phyloP scores from a whole-genome alignment of 2,888 invertebrate genomes.

The Pollenia labialis region DNA sequence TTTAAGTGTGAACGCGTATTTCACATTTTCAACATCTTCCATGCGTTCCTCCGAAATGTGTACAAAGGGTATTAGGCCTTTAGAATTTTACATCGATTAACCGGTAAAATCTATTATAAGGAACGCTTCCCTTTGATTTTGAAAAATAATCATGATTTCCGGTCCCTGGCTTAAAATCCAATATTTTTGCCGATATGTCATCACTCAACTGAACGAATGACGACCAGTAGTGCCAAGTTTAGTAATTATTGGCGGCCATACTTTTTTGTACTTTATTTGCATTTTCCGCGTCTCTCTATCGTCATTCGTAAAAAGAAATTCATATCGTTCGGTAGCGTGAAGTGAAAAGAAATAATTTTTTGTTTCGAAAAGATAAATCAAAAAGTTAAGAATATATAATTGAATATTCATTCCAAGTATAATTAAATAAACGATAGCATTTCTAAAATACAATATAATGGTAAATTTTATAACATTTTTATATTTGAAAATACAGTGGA shows the following conservation, averaged over 20 bases:
- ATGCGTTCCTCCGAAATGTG: too few species aligned
- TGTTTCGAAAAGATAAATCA: constrained; percentile 29
- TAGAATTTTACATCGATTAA: too few species aligned
- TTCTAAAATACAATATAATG: constrained; percentile 61
- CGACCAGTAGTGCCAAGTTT: constrained; percentile 63
- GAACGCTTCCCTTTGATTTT: too few species aligned
- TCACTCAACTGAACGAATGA: constrained; percentile 60
- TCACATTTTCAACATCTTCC: too few species aligned
- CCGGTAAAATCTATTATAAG: too few species aligned
- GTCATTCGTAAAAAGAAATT: constrained; percentile 82
- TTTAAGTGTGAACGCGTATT: too few species aligned
- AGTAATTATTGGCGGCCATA: constrained; percentile 40
- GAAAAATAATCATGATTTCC: too few species aligned
- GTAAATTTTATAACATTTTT: constrained; percentile 56
- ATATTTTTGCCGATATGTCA: constrained; percentile 23
- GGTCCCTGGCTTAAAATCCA: neutral
- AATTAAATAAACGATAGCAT: constrained; percentile 49
- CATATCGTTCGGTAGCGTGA: constrained; percentile 77
- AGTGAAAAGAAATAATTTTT: constrained; percentile 53
- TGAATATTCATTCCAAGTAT: constrained; percentile 69
- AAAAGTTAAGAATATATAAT: constrained; percentile 71
- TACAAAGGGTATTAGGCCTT: too few species aligned
- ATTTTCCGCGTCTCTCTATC: constrained; percentile 80
- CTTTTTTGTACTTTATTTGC: constrained; percentile 72
- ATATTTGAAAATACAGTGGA: neutral